Conservation (phyloP, 2,113 vertebrate species). For the Odocoileus hemionus region DNA sequence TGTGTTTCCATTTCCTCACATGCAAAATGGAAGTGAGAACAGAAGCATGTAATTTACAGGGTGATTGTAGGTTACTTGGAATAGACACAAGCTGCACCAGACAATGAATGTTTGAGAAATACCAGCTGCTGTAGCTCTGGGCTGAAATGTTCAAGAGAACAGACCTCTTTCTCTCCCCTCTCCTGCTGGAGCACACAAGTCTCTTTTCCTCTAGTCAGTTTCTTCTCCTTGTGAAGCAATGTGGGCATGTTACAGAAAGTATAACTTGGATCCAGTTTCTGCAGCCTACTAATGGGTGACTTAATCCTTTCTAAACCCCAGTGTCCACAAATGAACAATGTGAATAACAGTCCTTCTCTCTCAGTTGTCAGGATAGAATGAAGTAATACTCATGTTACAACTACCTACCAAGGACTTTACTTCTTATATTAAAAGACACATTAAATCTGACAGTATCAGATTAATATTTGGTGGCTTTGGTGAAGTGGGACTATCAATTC, state of each 20-base stretch:
- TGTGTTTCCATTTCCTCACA: neutral
- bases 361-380: too few species aligned
- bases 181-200: accelerated
- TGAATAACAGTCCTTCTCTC: neutral
- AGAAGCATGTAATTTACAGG: too few species aligned
- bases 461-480: accelerated
- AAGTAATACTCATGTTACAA: accelerated
- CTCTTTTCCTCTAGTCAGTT: too few species aligned
- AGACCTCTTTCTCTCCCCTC: accelerated
- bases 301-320: neutral
- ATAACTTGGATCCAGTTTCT: accelerated
- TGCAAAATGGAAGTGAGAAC: neutral
- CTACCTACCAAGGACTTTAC: neutral
- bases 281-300: too few species aligned
- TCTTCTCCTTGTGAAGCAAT: neutral
- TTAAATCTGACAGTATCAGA: neutral
- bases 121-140: accelerated
- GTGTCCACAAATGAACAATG: neutral
- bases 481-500: neutral
- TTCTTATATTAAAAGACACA: neutral
- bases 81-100: accelerated
- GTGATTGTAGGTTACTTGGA: neutral
- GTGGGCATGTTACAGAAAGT: accelerated
- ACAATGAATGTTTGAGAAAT: accelerated
- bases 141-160: accelerated